Evolutionary conservation across 1,140 invertebrate genomes (phyloP), one percentile per base, ranked within the genome.

Genomic region (Phenacoccus solenopsis): DNA sequence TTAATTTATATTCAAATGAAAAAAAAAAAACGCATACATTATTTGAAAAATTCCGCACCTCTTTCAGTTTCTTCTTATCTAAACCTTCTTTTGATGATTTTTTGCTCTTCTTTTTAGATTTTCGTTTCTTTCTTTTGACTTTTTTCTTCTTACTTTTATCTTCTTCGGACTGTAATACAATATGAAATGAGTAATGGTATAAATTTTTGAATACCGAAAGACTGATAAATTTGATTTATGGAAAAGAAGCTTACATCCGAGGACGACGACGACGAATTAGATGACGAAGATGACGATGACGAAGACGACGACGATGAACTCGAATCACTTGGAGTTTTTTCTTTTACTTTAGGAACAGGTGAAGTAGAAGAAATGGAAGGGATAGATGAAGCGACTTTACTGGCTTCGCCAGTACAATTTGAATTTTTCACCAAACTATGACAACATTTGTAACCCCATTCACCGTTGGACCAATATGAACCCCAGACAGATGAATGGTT

Each of bases 401-500:
- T 91, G 5, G 87, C 82, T 76, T 90, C 88, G 2, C 94, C 94
- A 27, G 93, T 90, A 73, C 90, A 93, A 75, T 92, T 92, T 0
- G 90, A 91, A 82, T 91, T 89, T 79, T 96, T 96, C 0, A 98
- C 85, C 72, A 91, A 89, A 0, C 93, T 94, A 78, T 98, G 88
- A 80, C 97, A 99, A 77, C 97, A 98, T 76, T 90, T 90, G 78
- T 90, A 99, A 0, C 96, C 97, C 97, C 97, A 99, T 70, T 86
- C 81, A 0, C 93, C 94, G 72, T 87, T 85, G 73, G 85, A 85
- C 95, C 96, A 99, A 78, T 84, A 98, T 0, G 94, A 98, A 1
- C 97, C 97, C 90, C 91, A 99, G 10, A 99, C 89, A 21, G 87
- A 87, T 0, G 88, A 93, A 78, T 98, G 96, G 78, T 98, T 98